Conservation (phyloP, 2,797 vertebrate genomes). For the Sebastes baramenuke region DNA sequence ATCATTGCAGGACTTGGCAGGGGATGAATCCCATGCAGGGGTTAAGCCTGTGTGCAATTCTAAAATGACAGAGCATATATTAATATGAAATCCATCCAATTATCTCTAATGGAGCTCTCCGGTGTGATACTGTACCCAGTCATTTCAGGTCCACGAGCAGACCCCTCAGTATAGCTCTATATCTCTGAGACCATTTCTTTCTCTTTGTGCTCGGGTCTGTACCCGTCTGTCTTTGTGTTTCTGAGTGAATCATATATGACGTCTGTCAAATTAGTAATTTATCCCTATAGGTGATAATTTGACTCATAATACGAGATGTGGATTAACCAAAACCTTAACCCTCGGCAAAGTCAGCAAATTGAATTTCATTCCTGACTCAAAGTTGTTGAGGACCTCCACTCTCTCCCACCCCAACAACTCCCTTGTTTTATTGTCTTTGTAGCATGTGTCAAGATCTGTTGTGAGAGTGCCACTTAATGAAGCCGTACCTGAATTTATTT, state of each 20-base stretch:
- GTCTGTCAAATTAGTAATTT: conserved; percentile 1
- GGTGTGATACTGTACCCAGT: conserved; percentile 63
- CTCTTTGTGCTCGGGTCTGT: conserved; percentile 5
- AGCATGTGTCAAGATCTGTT: conserved; percentile 71
- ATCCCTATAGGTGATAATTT: neutral
- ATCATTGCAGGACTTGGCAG: conserved; percentile 72
- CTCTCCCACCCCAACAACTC: neutral
- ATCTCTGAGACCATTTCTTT: conserved; percentile 21
- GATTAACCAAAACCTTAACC: neutral
- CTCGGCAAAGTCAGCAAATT: neutral
- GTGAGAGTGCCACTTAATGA: conserved; percentile 77
- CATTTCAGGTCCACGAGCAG: conserved; percentile 67
- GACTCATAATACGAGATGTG: neutral
- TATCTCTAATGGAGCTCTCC: conserved; percentile 74
- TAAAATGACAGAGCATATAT: conserved; percentile 79
- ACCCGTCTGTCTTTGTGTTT: neutral
- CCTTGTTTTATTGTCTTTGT: conserved; percentile 63
- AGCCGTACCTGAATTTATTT: conserved; percentile 76
- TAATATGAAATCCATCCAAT: conserved; percentile 78
- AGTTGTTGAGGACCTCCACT: conserved; percentile 33
- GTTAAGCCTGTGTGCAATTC: conserved; percentile 72
- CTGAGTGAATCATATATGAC: neutral
- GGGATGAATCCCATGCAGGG: conserved; percentile 71
- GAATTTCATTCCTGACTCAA: conserved; percentile 32
- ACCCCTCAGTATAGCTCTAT: conserved; percentile 35